Evolutionary conservation across 2,888 invertebrate species (phyloP), one percentile per base, ranked within the genome.

Genomic region (Papilio protenor): DNA sequence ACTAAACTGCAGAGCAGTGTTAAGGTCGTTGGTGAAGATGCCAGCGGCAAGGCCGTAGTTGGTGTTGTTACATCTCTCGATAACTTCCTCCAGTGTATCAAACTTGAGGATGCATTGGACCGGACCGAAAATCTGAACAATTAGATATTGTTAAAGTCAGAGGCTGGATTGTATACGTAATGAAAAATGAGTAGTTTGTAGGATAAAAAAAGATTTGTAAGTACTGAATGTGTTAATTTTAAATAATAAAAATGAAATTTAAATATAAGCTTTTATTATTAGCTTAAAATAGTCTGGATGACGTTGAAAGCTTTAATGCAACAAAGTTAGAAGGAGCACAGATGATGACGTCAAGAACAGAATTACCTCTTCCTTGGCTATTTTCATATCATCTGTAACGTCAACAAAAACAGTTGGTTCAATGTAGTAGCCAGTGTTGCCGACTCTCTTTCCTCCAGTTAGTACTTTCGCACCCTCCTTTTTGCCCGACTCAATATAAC

Each of bases 31-130:
- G n/a, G 98, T 98, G 80, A 98, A 95, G 61, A 61, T 69, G 14
- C 97, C 98, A 27, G 98, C 97, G 0, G 98, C 98, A 59, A 98
- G 95, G 27, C 98, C 98, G 85, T 97, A 98, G 57, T 90, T 92
- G 0, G 98, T 97, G 81, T 96, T 93, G 88, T 98, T 98, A 16
- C 98, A 97, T 82, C 66, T 52, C 18, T 75, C 49, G 33, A 69
- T 14, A 55, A 55, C 52, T 69, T 75, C 55, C 52, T 33, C 61
- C 57, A 52, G 85, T 0, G 96, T 96, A 61, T 96, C 96, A 85
- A 98, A 98, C 90, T 97, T 98, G 61, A 98, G 92, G 84, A 98
- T 97, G 76, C 96, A 96, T 90, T 98, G 98, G 18, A 55, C 61
- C n/a, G 61, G 61, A 11, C 61, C 61, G 61, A 61, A 61, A 5